These are phyloP conservation scores for Peromyscus leucopus DNA, from an alignment of 2,113 vertebrate species.

Conservation along the genomic window DNA sequence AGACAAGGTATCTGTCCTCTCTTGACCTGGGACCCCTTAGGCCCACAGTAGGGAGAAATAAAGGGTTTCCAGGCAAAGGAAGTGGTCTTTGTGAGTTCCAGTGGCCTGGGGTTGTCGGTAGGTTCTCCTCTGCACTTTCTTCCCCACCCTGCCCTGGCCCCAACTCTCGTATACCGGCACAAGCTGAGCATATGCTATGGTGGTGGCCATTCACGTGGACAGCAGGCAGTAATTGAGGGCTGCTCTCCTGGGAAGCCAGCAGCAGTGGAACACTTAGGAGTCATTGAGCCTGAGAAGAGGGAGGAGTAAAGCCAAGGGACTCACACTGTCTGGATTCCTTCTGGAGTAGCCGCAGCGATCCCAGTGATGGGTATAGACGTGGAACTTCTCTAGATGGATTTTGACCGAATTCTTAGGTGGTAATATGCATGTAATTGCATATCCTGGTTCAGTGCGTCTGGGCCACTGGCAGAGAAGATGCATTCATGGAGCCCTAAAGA, in stretches of 20 bases:
- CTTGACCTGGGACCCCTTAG: background rate
- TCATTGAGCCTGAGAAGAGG: background rate
- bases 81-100: background rate
- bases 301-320: too few relatives aligned
- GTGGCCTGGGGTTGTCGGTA: background rate
- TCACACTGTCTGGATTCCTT: background rate
- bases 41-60: fast-evolving
- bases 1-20: slow-evolving; percentile 89
- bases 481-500: background rate
- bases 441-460: background rate
- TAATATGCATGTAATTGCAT: background rate
- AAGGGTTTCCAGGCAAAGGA: background rate
- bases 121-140: background rate
- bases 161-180: background rate
- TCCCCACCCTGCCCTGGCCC: background rate
- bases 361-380: too few relatives aligned
- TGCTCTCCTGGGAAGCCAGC: background rate
- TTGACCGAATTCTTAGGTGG: background rate
- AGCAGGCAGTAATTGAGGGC: background rate
- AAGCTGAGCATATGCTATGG: fast-evolving
- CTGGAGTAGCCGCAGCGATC: background rate
- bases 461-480: background rate
- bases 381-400: background rate
- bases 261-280: background rate
- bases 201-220: fast-evolving